Percentiles rank a stretch among this genome's conserved stretches.
These are phyloP conservation scores for Psilanteris sp. DNA, from an alignment of 1,140 invertebrate genomes.

Conservation along the genomic window DNA sequence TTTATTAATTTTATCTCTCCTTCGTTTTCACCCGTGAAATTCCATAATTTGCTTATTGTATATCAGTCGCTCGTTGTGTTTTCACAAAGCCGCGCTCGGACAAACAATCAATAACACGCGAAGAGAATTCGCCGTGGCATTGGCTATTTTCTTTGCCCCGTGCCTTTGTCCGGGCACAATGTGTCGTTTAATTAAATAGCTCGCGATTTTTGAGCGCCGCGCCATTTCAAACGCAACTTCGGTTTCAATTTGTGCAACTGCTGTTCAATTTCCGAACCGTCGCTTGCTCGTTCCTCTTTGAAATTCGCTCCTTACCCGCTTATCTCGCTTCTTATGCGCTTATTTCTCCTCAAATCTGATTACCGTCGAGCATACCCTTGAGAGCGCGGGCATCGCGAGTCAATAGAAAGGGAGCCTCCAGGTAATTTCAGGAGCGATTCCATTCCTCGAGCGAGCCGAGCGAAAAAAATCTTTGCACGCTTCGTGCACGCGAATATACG, in stretches of 20 bases:
- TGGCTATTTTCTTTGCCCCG: constrained; percentile 30
- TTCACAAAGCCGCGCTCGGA: constrained; percentile 41
- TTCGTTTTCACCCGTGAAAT: constrained; percentile 46
- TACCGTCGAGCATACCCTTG: constrained; percentile 45
- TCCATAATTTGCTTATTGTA: constrained; percentile 53
- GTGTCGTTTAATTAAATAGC: constrained; percentile 56
- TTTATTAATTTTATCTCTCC: constrained; percentile 58
- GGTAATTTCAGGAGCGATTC: constrained; percentile 67
- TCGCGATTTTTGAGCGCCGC: constrained; percentile 41
- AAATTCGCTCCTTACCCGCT: constrained; percentile 36
- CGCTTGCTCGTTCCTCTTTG: constrained; percentile 22
- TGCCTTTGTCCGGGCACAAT: constrained; percentile 31
- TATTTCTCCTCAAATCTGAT: constrained; percentile 64
- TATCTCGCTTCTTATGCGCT: constrained; percentile 56
- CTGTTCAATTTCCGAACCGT: neutral
- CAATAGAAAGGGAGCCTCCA: constrained; percentile 55
- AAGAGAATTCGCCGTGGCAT: constrained; percentile 15
- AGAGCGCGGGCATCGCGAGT: constrained; percentile 50
- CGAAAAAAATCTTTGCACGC: constrained; percentile 26
- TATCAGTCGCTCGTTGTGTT: constrained; percentile 14
- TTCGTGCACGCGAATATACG: constrained; percentile 17
- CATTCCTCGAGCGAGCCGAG: constrained; percentile 74
- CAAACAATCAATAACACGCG: constrained; percentile 35
- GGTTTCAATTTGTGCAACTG: constrained; percentile 10
- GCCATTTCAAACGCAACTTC: constrained; percentile 3